phyloP scores from a whole-genome alignment of 2,797 vertebrate species.

The Dipus sagitta region DNA sequence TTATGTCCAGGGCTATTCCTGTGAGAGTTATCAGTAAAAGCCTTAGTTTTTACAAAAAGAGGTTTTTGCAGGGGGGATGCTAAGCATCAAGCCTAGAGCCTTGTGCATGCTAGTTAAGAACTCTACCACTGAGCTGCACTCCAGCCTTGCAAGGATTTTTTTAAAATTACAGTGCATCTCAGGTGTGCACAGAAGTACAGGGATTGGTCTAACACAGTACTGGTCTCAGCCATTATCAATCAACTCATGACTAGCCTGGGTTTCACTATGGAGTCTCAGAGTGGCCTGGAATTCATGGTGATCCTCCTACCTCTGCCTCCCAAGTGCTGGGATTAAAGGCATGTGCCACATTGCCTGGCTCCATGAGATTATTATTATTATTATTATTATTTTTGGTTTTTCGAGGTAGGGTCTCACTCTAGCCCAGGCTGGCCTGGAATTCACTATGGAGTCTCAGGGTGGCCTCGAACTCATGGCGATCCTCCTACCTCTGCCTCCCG shows the following conservation, averaged over 20 bases:
- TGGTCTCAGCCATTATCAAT: neutral
- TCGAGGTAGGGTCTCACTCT: too few species aligned
- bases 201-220: neutral
- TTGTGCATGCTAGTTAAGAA: neutral
- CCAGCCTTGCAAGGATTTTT: neutral
- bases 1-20: neutral
- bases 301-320: too few species aligned
- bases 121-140: neutral
- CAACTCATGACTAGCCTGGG: neutral
- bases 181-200: neutral
- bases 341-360: too few species aligned
- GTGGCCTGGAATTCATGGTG: too few species aligned
- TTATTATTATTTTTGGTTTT: too few species aligned
- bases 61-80: neutral
- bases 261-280: too few species aligned
- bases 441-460: too few species aligned
- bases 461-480: too few species aligned
- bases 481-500: too few species aligned
- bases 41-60: neutral
- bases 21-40: slow-evolving; percentile 19
- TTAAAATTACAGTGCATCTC: neutral
- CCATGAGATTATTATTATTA: neutral
- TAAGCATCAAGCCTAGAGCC: neutral
- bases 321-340: too few species aligned
- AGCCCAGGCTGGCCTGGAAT: too few species aligned